Evolutionary conservation across 1,140 invertebrate genomes (phyloP).

Genomic region (Diorhabda elongata): DNA sequence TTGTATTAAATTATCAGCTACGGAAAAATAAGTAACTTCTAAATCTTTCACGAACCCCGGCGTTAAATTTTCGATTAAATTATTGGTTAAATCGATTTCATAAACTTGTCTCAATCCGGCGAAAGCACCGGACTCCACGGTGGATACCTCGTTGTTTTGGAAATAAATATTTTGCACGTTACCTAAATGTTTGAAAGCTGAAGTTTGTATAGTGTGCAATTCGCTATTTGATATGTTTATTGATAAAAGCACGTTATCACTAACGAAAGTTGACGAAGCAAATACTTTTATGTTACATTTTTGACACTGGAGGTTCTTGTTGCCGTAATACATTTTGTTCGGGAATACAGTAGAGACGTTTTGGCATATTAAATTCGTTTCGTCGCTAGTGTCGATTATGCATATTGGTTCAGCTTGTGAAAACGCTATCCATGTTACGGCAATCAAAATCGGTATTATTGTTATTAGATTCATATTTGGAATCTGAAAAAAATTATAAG

Average conservation of each 20-base stretch:
- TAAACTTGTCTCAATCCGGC: constrained; percentile 31
- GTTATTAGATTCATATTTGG: background rate
- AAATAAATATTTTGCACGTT: constrained; percentile 36
- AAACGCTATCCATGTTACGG: background rate
- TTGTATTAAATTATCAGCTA: constrained; percentile 35
- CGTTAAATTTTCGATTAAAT: constrained; percentile 29
- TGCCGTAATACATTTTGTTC: constrained; percentile 33
- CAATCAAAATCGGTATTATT: background rate
- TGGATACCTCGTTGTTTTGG: constrained; percentile 34
- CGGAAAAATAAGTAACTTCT: constrained; percentile 29
- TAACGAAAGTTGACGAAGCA: constrained; percentile 31
- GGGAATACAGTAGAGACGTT: constrained; percentile 36
- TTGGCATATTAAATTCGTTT: constrained; percentile 23
- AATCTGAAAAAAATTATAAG: background rate
- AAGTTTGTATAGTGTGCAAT: constrained; percentile 26
- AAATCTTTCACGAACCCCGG: constrained; percentile 35
- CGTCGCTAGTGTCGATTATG: background rate
- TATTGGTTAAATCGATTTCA: constrained; percentile 38
- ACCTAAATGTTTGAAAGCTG: constrained; percentile 33
- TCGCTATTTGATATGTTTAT: constrained; percentile 36
- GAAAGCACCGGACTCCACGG: constrained; percentile 35
- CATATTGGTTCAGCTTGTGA: background rate
- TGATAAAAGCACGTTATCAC: constrained; percentile 29
- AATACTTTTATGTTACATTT: constrained; percentile 36
- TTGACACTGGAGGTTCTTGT: constrained; percentile 34